A percentile compares a stretch with the other conserved stretches of the same genome.
These are phyloP conservation scores for Nestor notabilis DNA, from an alignment of 2,113 vertebrate species.

Conservation along the genomic window DNA sequence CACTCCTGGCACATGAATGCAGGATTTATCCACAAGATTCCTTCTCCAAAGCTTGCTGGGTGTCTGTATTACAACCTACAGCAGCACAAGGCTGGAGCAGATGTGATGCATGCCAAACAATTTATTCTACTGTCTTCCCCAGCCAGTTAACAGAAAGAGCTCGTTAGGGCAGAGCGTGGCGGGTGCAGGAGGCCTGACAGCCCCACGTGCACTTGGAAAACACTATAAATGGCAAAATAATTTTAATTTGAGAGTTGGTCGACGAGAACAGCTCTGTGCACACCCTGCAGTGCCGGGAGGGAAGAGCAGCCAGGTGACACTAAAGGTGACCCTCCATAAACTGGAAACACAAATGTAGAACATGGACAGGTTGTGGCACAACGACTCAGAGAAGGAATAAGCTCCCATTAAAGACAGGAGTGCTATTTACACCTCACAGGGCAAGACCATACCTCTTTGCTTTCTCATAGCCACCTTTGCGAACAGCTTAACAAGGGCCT, in stretches of 20 bases:
- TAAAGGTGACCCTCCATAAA: background rate
- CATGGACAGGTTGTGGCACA: background rate
- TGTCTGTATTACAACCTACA: background rate
- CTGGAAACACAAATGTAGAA: background rate
- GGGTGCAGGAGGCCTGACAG: background rate
- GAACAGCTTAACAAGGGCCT: fast-evolving
- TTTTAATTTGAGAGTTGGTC: background rate
- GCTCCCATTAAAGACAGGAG: background rate
- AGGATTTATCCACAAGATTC: background rate
- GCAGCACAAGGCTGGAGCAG: background rate
- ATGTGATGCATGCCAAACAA: background rate
- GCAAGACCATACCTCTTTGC: background rate
- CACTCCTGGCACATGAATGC: background rate
- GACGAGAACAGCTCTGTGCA: background rate
- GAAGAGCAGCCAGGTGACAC: background rate
- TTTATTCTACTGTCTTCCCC: background rate
- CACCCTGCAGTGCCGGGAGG: background rate
- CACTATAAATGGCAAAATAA: background rate
- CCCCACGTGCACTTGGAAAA: background rate
- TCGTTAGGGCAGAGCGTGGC: background rate
- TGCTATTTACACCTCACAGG: background rate
- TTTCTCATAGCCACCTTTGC: background rate
- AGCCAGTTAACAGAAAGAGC: background rate
- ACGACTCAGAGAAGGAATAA: background rate
- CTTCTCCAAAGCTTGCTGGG: background rate